Evolutionary conservation across 2,113 vertebrate species (phyloP).

Genomic region (Nibea coibor): DNA sequence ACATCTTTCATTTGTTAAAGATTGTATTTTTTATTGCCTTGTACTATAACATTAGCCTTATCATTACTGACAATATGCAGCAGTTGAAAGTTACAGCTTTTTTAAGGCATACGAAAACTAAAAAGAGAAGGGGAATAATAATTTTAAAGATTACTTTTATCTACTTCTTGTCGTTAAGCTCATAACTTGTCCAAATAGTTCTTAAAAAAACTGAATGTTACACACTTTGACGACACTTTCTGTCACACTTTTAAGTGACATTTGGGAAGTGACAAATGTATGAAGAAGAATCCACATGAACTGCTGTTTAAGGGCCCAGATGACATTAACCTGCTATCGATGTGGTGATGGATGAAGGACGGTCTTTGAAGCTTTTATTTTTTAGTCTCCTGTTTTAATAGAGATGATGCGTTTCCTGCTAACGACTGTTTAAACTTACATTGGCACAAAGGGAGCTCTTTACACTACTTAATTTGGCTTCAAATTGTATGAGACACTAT

Average conservation of each 20-base stretch:
- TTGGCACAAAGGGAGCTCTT: conserved; percentile 64
- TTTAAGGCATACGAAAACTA: conserved; percentile 10
- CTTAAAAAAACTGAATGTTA: conserved; percentile 45
- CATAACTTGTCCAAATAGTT: conserved; percentile 19
- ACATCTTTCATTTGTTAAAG: conserved; percentile 58
- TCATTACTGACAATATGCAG: conserved; percentile 70
- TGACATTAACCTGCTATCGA: conserved; percentile 30
- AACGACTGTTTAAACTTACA: conserved; percentile 44
- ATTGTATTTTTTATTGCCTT: conserved; percentile 67
- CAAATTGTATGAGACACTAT: conserved; percentile 75
- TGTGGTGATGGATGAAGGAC: conserved; percentile 60
- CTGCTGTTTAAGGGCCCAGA: conserved; percentile 36
- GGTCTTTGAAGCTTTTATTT: conserved; percentile 32
- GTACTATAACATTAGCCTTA: conserved; percentile 69
- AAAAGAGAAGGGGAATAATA: conserved; percentile 2
- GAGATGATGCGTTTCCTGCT: conserved; percentile 35
- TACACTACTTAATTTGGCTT: conserved; percentile 77
- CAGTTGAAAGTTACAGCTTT: conserved; percentile 38
- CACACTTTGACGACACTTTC: conserved; percentile 61
- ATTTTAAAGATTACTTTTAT: conserved; percentile 24
- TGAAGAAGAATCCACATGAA: conserved; percentile 57
- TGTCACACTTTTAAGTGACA: conserved; percentile 47
- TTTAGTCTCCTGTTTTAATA: conserved; percentile 4
- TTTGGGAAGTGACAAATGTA: conserved; percentile 57
- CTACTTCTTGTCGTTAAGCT: conserved; percentile 34